A percentile compares a stretch with the other conserved stretches of the same genome.
Evolutionary conservation across 2,888 invertebrate genomes (phyloP).

Genomic region (Metacarcinus magister): DNA sequence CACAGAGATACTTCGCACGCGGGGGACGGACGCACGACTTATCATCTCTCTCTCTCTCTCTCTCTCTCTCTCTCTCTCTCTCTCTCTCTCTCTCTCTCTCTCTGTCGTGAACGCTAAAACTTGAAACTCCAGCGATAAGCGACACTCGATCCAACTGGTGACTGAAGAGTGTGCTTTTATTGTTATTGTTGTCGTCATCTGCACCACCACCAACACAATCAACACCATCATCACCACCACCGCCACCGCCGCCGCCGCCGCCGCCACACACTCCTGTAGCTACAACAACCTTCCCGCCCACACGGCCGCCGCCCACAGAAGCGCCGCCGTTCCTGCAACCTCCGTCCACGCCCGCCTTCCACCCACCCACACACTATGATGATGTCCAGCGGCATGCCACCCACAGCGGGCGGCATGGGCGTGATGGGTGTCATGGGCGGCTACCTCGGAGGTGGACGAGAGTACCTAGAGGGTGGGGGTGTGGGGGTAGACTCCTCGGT

Average conservation of each 20-base stretch:
- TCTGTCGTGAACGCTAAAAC: background rate
- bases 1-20: conserved; percentile 27
- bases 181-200: background rate
- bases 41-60: background rate
- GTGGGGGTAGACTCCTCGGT: conserved; percentile 74
- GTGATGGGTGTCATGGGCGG: conserved; percentile 75
- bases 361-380: conserved; percentile 65
- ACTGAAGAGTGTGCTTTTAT: background rate
- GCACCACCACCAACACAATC: too few species aligned
- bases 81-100: conserved; percentile 7
- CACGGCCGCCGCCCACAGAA: background rate
- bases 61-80: conserved; percentile 26
- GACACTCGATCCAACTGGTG: background rate
- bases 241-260: background rate
- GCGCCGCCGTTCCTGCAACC: background rate
- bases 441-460: conserved; percentile 69
- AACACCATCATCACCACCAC: too few species aligned
- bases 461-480: conserved; percentile 73
- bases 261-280: background rate
- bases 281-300: background rate
- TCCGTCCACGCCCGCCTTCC: background rate
- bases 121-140: background rate
- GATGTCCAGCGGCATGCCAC: conserved; percentile 77
- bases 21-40: conserved; percentile 44
- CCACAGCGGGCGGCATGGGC: conserved; percentile 75